These are phyloP conservation scores for Crossaster papposus DNA, from an alignment of 53 echinoderm and acorn worm species.

Conservation along the genomic window DNA sequence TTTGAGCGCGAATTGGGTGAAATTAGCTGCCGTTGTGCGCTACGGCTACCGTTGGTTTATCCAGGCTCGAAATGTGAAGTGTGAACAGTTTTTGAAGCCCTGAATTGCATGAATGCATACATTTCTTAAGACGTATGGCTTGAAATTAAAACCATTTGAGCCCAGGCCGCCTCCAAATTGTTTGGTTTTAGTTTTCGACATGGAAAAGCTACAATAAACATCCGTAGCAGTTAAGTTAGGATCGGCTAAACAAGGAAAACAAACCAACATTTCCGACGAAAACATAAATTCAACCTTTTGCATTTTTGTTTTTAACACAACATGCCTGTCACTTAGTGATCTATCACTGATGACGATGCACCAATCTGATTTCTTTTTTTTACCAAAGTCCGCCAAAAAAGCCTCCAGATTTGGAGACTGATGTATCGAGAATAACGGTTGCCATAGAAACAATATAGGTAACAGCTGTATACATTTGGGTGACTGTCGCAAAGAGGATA, in stretches of 20 bases:
- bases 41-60: not conserved
- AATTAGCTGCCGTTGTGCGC: not conserved
- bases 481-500: not conserved
- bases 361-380: not conserved
- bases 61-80: too few species aligned
- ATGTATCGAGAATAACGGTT: not conserved
- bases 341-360: not conserved
- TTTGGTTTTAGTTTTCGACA: too few species aligned
- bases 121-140: too few species aligned
- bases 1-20: slow-evolving; percentile 5
- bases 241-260: not conserved
- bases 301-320: not conserved
- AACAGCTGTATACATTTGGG: not conserved
- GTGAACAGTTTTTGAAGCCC: too few species aligned
- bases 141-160: too few species aligned
- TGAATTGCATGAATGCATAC: too few species aligned
- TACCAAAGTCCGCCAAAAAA: not conserved
- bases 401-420: not conserved
- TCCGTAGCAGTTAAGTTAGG: too few species aligned
- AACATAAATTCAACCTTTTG: not conserved
- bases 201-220: too few species aligned
- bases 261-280: not conserved
- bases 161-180: too few species aligned
- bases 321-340: not conserved
- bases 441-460: not conserved